phyloP scores from a whole-genome alignment of 2,113 vertebrate genomes.

The Ceyx melanurus region DNA sequence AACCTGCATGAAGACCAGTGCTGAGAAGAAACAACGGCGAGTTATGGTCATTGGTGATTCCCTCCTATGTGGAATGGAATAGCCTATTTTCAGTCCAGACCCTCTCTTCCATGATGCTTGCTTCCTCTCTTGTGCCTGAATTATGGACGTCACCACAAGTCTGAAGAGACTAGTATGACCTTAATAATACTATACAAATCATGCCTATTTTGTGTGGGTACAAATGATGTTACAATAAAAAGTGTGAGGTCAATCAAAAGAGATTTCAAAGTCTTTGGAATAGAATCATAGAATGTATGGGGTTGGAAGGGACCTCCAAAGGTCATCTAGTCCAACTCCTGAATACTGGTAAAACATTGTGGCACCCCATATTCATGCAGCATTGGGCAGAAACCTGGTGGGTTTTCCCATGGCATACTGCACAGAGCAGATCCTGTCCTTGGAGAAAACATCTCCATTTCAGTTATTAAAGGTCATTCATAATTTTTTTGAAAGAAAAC shows the following conservation, averaged over 20 bases:
- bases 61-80: background rate
- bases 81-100: background rate
- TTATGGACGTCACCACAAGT: background rate
- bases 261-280: background rate
- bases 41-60: background rate
- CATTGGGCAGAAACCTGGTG: background rate
- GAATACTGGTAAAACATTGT: background rate
- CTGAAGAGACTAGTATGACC: background rate
- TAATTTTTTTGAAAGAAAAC: background rate
- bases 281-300: too few relatives aligned
- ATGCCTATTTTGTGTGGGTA: background rate
- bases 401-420: background rate
- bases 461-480: fast-evolving
- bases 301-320: too few relatives aligned
- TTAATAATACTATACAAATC: too few relatives aligned
- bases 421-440: background rate
- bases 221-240: background rate
- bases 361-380: fast-evolving
- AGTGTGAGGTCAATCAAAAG: background rate
- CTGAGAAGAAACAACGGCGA: background rate
- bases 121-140: background rate
- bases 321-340: too few relatives aligned
- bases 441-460: background rate
- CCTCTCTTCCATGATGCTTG: background rate
- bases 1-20: background rate